phyloP scores from a whole-genome alignment of 1,140 invertebrate species.

The Episyrphus balteatus region DNA sequence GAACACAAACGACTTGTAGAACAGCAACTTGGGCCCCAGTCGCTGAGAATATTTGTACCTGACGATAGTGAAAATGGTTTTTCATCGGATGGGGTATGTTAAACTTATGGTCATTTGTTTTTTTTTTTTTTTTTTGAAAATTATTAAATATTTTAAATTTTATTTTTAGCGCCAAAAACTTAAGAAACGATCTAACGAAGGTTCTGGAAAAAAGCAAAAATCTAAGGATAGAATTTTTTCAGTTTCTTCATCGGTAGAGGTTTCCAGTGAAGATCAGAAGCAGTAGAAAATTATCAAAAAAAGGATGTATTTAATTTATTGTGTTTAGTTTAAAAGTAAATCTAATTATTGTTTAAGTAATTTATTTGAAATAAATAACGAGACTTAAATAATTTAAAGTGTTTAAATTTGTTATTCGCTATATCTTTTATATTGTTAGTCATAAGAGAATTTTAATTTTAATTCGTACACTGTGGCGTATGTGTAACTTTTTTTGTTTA shows the following conservation, averaged over 20 bases:
- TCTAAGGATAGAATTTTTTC: slow-evolving; percentile 21
- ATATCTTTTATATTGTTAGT: no score
- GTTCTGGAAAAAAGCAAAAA: slow-evolving; percentile 13
- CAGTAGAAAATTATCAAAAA: no score
- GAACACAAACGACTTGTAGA: slow-evolving; percentile 31
- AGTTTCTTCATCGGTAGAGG: slow-evolving; percentile 32
- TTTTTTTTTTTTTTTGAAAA: not conserved
- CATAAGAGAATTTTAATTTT: no score
- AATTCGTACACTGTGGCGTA: no score
- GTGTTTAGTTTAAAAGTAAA: no score
- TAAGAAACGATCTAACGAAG: slow-evolving; percentile 23
- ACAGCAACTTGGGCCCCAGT: slow-evolving; percentile 25
- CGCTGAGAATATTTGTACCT: slow-evolving; percentile 30
- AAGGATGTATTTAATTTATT: no score
- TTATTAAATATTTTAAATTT: not conserved
- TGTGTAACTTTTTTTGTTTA: no score
- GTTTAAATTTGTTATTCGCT: no score
- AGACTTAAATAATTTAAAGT: no score
- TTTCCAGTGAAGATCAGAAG: slow-evolving; percentile 15
- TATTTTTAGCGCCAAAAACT: slow-evolving; percentile 12
- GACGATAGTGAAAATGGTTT: slow-evolving; percentile 61
- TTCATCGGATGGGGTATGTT: slow-evolving; percentile 52
- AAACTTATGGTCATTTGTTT: not conserved
- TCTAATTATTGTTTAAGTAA: no score
- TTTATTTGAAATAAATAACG: no score